Evolutionary conservation across 2,113 vertebrate species (phyloP), one percentile per base, ranked within the genome.

Genomic region (Nesogale talazaci): DNA sequence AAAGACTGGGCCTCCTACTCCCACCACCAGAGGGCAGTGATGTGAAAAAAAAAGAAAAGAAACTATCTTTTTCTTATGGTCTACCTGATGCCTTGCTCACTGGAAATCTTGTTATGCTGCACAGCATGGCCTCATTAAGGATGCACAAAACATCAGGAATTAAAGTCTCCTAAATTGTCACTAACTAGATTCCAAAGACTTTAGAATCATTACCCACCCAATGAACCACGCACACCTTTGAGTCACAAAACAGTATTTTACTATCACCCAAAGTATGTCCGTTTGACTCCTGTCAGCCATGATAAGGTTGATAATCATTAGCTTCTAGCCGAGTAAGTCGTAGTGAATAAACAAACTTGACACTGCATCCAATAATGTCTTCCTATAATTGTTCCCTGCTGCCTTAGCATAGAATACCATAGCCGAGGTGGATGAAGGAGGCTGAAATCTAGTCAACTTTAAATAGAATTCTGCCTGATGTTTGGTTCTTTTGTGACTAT

Each of bases 401-500:
- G 74, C 19, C 14, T 79, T 46, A 36, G 42, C 42, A 76, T 6
- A 40, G 20, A 70, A 14, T 84, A 72, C 46, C 79, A 93, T 29
- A 89, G 34, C 6, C 59, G 12, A 12, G 14, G 42, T 9, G 17
- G 15, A 59, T 17, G 25, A 78, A 34, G 5, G 52, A 81, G 34
- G 16, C 12, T 61, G 25, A 80, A 81, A 84, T 56, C 16, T 42
- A 31, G 80, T 38, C 6, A 6, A 57, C 29, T 95, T 95, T 85
- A 94, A 95, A 81, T 80, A 95, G 81, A 93, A 86, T 16, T 52
- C n/a, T 56, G 11, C 4, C 7, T 74, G n/a, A 57, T 57, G 42
- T 22, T 89, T 67, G 23, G 31, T 22, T 7, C 56, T 84, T 57
- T 61, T 46, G 12, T 31, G 74, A 40, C 40, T 56, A 86, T 11